Evolutionary conservation across 2,113 vertebrate genomes (phyloP).

Genomic region (Eolophus roseicapilla): DNA sequence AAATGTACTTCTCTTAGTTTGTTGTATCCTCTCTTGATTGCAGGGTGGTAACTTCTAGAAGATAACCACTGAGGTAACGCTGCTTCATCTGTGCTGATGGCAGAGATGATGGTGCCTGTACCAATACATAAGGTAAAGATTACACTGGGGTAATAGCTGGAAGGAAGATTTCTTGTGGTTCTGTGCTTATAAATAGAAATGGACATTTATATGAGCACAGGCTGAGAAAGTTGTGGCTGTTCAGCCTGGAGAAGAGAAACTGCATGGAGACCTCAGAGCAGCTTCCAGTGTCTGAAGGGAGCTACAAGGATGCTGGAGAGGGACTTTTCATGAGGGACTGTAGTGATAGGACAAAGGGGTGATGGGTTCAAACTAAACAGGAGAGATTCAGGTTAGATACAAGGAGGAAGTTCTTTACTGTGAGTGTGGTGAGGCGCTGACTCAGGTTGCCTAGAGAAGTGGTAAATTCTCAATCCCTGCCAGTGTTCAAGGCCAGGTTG

Average conservation of each 20-base stretch:
- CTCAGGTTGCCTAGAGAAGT: not conserved
- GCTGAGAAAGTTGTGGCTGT: not conserved
- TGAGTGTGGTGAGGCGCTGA: not conserved
- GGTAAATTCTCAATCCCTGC: not conserved
- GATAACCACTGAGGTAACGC: not conserved
- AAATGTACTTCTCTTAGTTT: not conserved
- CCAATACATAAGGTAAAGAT: slow-evolving; percentile 14
- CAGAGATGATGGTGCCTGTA: not conserved
- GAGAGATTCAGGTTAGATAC: not conserved
- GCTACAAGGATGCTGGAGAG: not conserved
- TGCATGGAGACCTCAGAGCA: not conserved
- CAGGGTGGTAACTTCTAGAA: slow-evolving; percentile 69
- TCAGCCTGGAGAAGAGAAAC: not conserved
- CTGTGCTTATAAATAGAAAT: not conserved
- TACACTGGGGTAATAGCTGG: not conserved
- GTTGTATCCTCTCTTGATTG: slow-evolving; percentile 49
- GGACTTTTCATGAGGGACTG: not conserved
- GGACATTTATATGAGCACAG: not conserved
- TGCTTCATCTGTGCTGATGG: not conserved
- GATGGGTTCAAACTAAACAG: not conserved
- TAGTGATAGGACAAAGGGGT: not conserved
- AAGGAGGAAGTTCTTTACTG: not conserved
- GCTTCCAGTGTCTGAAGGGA: not conserved
- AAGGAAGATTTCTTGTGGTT: not conserved
- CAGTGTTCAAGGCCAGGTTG: not conserved